A percentile compares a stretch with the other conserved stretches of the same genome.
Conservation (phyloP, 2,888 invertebrate species). For the Netelia virgata region DNA sequence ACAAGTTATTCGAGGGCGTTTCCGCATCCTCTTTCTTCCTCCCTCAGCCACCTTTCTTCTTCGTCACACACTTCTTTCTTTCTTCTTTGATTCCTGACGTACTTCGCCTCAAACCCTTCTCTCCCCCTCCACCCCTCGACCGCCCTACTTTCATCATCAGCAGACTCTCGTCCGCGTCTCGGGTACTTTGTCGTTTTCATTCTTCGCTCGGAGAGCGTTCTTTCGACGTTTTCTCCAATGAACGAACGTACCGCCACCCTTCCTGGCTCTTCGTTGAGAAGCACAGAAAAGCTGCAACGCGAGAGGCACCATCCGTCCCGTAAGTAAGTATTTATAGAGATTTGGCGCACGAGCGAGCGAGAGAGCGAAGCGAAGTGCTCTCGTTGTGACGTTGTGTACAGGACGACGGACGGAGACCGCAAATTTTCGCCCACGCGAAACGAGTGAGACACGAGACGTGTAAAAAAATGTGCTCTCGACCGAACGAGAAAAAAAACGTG, state of each 20-base stretch:
- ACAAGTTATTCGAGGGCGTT: slow-evolving; percentile 17
- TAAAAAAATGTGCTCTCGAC: too few species aligned
- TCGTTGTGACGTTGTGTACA: not conserved
- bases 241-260: not conserved
- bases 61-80: slow-evolving; percentile 24
- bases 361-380: not conserved
- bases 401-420: slow-evolving; percentile 7
- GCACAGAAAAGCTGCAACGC: slow-evolving; percentile 19
- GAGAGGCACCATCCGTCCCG: slow-evolving; percentile 36
- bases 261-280: slow-evolving; percentile 4
- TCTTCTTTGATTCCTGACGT: slow-evolving; percentile 5
- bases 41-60: slow-evolving; percentile 1
- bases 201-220: not conserved
- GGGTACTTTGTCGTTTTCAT: not conserved
- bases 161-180: slow-evolving; percentile 11
- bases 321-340: slow-evolving; percentile 60
- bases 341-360: slow-evolving; percentile 41
- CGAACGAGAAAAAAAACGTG: too few species aligned
- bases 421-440: slow-evolving; percentile 8
- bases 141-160: not conserved
- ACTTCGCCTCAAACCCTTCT: not conserved
- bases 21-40: slow-evolving; percentile 5
- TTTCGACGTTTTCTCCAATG: slow-evolving; percentile 39
- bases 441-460: not conserved
- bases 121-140: slow-evolving; percentile 5